Base-by-base conservation (phyloP, 1,140 invertebrate species). In the Tyrophagus putrescentiae region DNA sequence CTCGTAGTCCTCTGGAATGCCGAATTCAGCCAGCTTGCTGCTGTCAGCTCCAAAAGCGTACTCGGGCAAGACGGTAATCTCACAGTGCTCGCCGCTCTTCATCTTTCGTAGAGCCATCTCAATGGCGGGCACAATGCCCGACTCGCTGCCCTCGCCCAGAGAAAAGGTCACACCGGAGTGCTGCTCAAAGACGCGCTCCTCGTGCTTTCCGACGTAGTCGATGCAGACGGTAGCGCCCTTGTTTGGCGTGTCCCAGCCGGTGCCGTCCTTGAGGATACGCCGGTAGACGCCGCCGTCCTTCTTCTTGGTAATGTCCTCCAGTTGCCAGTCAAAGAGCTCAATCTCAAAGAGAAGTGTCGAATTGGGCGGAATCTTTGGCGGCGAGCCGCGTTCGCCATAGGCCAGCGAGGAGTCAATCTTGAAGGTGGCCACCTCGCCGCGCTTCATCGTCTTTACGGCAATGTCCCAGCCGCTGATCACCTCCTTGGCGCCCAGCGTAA, bases 401-500 rank as follows among this genome's bases (percentile, higher is more conserved):
- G 87, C 93, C 76, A 93, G 96, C 60, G 93, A 81, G 4, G 91
- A 77, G 62, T 80, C 80, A 75, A 90, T 94, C 1, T 81, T 88
- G n/a, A 98, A 72, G 31, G 81, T 73, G 39, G 84, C 82, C 31
- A 84, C 72, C 74, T 98, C 93, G 0, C 88, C 87, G 67, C 84
- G 84, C 72, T 85, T 89, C 94, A 98, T 98, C 0, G 85, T 87
- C 0, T 85, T 82, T 5, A 98, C 82, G 53, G 89, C 93, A 64
- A 89, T 79, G 69, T 98, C 93, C 85, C 93, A 98, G 73, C 81
- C 92, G 77, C 90, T 90, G 60, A 98, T 94, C 0, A 95, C 88
- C 65, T 72, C 71, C 2, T 79, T 83, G 83, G 62, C 28, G 32
- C 58, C 61, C 57, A 87, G 75, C 62, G 77, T 76, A 72, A 92